Conservation (phyloP, 1,140 invertebrate species). For the Euwallacea fornicatus region DNA sequence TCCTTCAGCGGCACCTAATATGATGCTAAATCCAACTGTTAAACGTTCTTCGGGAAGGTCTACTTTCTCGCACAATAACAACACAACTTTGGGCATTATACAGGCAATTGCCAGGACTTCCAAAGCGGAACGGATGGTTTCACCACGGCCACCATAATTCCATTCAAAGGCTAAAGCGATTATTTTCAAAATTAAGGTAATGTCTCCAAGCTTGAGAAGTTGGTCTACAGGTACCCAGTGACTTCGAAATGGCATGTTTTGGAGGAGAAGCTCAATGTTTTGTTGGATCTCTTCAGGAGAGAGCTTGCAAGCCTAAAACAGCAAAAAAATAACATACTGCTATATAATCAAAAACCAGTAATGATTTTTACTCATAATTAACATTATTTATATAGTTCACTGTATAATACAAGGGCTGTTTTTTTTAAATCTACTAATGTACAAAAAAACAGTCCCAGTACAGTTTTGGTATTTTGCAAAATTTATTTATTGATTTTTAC, state of each 20-base stretch:
- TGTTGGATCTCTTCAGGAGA: conserved; percentile 78
- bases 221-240: conserved; percentile 87
- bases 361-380: too few species aligned
- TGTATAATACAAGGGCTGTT: too few species aligned
- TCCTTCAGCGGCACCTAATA: conserved; percentile 84
- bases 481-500: too few species aligned
- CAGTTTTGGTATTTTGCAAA: too few species aligned
- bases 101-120: conserved; percentile 90
- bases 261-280: conserved; percentile 79
- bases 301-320: conserved; percentile 69
- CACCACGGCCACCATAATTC: conserved; percentile 85
- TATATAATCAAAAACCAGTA: too few species aligned
- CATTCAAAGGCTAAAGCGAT: conserved; percentile 89
- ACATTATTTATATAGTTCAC: too few species aligned
- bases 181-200: conserved; percentile 80
- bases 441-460: too few species aligned
- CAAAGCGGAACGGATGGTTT: conserved; percentile 86
- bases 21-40: conserved; percentile 73
- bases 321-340: too few species aligned
- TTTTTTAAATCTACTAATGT: too few species aligned
- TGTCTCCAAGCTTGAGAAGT: conserved; percentile 80
- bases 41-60: conserved; percentile 73
- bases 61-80: conserved; percentile 77
- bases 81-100: conserved; percentile 84
- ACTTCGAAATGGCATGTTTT: conserved; percentile 72